Evolutionary conservation across 2,797 vertebrate genomes (phyloP), one percentile per base, ranked within the genome.

Genomic region (Eutrigla gurnardus): DNA sequence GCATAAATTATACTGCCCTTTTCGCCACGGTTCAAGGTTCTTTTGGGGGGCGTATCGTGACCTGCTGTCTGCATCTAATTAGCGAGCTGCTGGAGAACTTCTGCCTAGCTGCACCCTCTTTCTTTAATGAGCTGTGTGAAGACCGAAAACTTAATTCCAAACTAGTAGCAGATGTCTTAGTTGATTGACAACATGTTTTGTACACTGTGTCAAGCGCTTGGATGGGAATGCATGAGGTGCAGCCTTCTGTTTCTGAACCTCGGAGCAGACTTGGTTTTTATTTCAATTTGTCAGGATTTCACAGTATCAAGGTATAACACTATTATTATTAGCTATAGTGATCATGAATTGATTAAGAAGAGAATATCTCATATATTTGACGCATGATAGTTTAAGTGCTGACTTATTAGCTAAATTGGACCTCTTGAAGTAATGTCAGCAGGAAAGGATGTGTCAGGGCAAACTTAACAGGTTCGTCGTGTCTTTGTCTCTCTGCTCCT

Each of bases 21-120:
- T 25, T 25, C 10, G 13, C 10, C 49, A 25, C 18, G 37, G 6
- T 32, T 42, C 4, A 4, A 49, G 43, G 32, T 64, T 68, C 12
- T 46, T 42, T 18, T 25, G 25, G 25, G 8, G 63, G 62, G 25
- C 40, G 11, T 37, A 63, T 49, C 46, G 33, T 81, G 64, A 77
- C 85, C 80, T 73, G 70, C 76, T 74, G 69, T 77, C 85, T 88
- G 82, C 77, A 60, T 88, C 54, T 88, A 77, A 91, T 89, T 89
- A 87, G 77, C 5, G 15, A 80, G 46, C 65, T 83, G 66, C 84
- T 53, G 64, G 49, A 76, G 68, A 80, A 65, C 73, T 78, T 85
- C 82, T 1, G 52, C 65, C 66, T 77, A 12, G 3, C 50, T 73
- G 52, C 40, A 40, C 70, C 54, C 46, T 59, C 64, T 60, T 78